Conservation (phyloP, 2,888 invertebrate species). For the Serrognathus titanus region DNA sequence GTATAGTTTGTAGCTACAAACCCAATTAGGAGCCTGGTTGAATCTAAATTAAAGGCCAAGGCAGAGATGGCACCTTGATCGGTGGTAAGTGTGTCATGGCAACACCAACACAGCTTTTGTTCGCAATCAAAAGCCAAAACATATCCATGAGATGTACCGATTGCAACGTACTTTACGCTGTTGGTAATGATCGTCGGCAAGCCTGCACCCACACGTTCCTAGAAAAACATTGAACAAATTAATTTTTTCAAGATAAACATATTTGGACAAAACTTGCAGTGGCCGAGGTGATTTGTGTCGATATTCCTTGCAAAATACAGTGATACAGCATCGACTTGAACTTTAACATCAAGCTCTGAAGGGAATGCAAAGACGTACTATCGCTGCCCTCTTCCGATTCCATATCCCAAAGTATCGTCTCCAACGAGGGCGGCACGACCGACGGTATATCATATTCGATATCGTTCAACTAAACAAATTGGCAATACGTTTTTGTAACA, state of each 20-base stretch:
- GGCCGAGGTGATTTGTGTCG: slow-evolving; percentile 84
- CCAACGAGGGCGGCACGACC: slow-evolving; percentile 73
- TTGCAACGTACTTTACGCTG: slow-evolving; percentile 72
- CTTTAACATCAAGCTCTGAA: slow-evolving; percentile 50
- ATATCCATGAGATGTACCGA: slow-evolving; percentile 93
- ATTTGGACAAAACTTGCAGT: slow-evolving; percentile 56
- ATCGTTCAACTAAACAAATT: slow-evolving; percentile 66
- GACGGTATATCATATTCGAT: slow-evolving; percentile 75
- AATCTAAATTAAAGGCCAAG: slow-evolving; percentile 82
- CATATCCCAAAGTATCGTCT: slow-evolving; percentile 76
- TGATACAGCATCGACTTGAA: slow-evolving; percentile 70
- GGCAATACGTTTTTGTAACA: slow-evolving; percentile 23
- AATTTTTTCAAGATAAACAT: slow-evolving; percentile 4
- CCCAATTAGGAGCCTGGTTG: slow-evolving; percentile 79
- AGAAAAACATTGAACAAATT: slow-evolving; percentile 23
- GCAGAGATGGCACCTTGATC: slow-evolving; percentile 79
- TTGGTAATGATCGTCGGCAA: slow-evolving; percentile 82
- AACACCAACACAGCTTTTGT: slow-evolving; percentile 88
- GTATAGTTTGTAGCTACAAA: slow-evolving; percentile 19
- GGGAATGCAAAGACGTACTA: slow-evolving; percentile 53
- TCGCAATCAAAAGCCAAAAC: slow-evolving; percentile 81
- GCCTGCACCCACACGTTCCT: slow-evolving; percentile 89
- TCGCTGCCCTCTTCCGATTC: slow-evolving; percentile 63
- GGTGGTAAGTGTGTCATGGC: slow-evolving; percentile 62
- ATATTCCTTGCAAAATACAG: slow-evolving; percentile 81